Conservation (phyloP, 2,888 invertebrate genomes). For the Pasiphila rectangulata region DNA sequence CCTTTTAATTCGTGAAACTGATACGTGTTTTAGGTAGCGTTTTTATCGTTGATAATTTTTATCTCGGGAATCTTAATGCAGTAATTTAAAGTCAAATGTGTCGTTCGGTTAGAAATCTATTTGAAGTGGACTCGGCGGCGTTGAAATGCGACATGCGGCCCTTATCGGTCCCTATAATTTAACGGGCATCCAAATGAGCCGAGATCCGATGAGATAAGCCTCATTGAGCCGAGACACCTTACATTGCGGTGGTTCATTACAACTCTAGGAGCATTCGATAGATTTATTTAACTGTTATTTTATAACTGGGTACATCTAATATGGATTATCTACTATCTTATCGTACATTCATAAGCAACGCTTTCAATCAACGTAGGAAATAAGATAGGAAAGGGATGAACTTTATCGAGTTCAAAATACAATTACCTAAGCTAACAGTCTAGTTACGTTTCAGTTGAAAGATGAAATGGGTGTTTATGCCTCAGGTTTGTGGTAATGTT, state of each 20-base stretch:
- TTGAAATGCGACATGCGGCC: constrained; percentile 63
- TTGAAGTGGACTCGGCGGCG: constrained; percentile 52
- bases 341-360: too few relatives aligned
- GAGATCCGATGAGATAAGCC: constrained; percentile 76
- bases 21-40: constrained; percentile 39
- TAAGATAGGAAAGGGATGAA: too few relatives aligned
- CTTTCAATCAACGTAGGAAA: too few relatives aligned
- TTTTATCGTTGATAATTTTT: constrained; percentile 53
- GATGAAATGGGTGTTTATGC: constrained; percentile 3
- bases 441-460: too few relatives aligned
- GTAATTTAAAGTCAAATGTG: constrained; percentile 61
- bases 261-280: constrained; percentile 59
- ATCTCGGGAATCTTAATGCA: constrained; percentile 66
- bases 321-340: constrained; percentile 33
- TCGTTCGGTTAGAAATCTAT: constrained; percentile 58
- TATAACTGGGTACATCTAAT: constrained; percentile 37
- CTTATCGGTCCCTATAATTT: constrained; percentile 74
- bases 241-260: constrained; percentile 63
- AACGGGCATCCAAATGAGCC: constrained; percentile 76
- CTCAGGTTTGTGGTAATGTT: constrained; percentile 3
- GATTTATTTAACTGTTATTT: constrained; percentile 57
- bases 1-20: constrained; percentile 21
- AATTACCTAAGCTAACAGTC: too few relatives aligned
- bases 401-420: too few relatives aligned
- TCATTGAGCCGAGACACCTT: constrained; percentile 67